Evolutionary conservation across 1,140 invertebrate species (phyloP).

Genomic region (Hetaerina americana): DNA sequence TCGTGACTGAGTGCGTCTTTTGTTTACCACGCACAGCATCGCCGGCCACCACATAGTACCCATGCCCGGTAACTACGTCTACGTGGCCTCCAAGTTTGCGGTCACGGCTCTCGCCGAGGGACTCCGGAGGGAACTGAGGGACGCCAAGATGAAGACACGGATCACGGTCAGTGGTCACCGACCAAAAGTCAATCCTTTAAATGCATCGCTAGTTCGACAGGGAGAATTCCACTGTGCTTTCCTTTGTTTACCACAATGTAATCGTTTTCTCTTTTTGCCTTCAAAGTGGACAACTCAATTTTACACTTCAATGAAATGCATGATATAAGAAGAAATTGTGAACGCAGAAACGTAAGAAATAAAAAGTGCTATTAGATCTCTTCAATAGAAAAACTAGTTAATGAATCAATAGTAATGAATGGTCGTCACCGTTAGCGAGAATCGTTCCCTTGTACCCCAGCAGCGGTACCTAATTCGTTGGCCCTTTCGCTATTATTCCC

Average conservation of each 20-base stretch:
- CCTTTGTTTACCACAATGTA: not conserved
- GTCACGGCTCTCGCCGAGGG: conserved; percentile 30
- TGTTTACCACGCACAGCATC: too few species aligned
- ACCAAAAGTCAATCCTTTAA: not conserved
- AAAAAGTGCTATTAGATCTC: too few species aligned
- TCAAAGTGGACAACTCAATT: not conserved
- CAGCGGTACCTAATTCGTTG: not conserved
- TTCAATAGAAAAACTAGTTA: too few species aligned
- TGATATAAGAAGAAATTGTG: not conserved
- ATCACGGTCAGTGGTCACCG: conserved; percentile 36
- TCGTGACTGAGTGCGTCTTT: too few species aligned
- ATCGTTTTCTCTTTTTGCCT: not conserved
- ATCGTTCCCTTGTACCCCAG: not conserved
- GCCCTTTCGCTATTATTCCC: not conserved
- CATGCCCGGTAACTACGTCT: conserved; percentile 14
- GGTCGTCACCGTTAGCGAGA: not conserved
- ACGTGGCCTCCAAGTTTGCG: conserved; percentile 31
- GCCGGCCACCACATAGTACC: not conserved
- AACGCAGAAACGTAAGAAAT: too few species aligned
- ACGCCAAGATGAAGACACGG: conserved; percentile 40
- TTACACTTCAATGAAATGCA: not conserved
- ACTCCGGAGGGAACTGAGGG: conserved; percentile 29
- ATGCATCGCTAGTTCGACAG: not conserved
- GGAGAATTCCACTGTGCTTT: not conserved
- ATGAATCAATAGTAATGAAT: not conserved